These are phyloP conservation scores for Macrochelys suwanniensis DNA, from an alignment of 2,797 vertebrate genomes.

Conservation along the genomic window DNA sequence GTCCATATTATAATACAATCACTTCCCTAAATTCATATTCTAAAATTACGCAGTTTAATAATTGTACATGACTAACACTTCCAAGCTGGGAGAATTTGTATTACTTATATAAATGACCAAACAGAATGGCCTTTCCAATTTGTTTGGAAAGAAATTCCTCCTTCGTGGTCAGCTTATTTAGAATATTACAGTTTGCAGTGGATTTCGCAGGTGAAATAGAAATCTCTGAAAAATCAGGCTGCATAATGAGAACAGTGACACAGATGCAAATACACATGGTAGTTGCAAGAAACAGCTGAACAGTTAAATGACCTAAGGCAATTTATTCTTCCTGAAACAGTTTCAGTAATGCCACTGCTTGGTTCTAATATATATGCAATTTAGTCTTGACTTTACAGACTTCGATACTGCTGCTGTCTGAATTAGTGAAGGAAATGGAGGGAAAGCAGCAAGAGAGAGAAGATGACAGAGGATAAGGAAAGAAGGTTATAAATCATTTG, in stretches of 20 bases:
- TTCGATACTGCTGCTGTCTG: background rate
- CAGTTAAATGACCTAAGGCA: background rate
- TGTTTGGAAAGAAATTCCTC: background rate
- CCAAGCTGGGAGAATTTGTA: background rate
- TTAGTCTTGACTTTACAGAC: background rate
- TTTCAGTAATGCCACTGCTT: background rate
- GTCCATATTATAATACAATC: background rate
- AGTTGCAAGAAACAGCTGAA: background rate
- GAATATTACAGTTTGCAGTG: background rate
- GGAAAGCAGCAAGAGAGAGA: constrained; percentile 3
- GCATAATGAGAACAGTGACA: background rate
- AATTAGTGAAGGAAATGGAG: background rate
- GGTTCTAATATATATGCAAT: background rate
- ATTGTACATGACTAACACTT: background rate
- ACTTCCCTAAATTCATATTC: background rate
- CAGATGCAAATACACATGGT: background rate
- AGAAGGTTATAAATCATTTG: background rate
- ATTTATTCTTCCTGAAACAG: background rate
- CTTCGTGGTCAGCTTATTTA: background rate
- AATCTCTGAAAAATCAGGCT: background rate
- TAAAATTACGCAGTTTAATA: background rate
- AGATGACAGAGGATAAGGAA: background rate
- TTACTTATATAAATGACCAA: background rate
- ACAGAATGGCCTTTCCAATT: background rate
- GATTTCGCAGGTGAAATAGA: background rate